Base-by-base conservation (phyloP, 2,888 invertebrate species). In the Nezara viridula region DNA sequence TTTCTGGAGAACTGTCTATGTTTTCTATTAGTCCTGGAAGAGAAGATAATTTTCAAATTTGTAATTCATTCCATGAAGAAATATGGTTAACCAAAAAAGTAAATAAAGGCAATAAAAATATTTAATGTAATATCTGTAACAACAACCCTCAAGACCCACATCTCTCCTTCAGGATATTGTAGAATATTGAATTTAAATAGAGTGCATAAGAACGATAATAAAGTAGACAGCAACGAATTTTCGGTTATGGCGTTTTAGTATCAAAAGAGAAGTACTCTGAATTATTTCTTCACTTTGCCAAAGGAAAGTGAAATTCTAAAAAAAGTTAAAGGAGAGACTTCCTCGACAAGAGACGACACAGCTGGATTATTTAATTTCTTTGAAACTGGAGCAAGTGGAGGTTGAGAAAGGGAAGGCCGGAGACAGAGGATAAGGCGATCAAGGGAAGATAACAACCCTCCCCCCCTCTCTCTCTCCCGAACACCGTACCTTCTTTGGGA, bases 351-450 rank as follows among this genome's bases (percentile, higher is more conserved):
- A 73, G 66, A 73, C 1, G 19, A 73, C n/a, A 37, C 66, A 73
- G 66, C 16, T 21, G 66, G 66, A 73, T 73, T 73, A 73, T 73
- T 73, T 73, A 73, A 73, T 73, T 73, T 73, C 16, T 73, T 73
- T 37, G 32, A 73, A 73, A 73, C 19, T 73, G 66, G 66, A 73
- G 37, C 66, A 73, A 73, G 66, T 21, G 32, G 37, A 21, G 19
- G 66, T 19, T 0, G 19, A 7, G 37, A 24, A 19, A 21, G 37
- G 37, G 21, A 37, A 5, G 0, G 44, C 44, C 10, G 44, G 44
- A 10, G 44, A 44, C 44, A 73, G 32, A 19, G 7, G 32, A 73
- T 73, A 37, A 73, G 66, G 66, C 66, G 66, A 73, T 73, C 66
- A 73, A 73, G 66, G 66, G 19, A 73, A 73, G 66, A 73, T 73